Evolutionary conservation across 2,113 vertebrate species (phyloP), one percentile per base, ranked within the genome.

Genomic region (Ursus arctos): DNA sequence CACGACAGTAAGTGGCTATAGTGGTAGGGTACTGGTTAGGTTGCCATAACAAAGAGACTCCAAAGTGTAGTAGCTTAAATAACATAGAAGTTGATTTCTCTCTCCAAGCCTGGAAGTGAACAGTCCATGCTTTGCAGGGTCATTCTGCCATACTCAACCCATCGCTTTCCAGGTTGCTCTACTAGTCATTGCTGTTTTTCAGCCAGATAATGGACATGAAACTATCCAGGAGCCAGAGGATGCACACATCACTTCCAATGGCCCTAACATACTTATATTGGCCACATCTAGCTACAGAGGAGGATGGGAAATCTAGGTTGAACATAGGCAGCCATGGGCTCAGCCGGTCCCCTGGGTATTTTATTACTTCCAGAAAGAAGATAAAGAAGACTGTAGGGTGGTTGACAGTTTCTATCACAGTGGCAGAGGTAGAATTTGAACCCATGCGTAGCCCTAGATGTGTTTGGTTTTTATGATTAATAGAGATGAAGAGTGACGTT

Each of bases 51-150:
- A 96, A 49, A 76, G 65, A 91, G 53, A 95, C 3, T 85, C 43
- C 31, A 47, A 31, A 88, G 8, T 67, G 7, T 14, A 76, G 63
- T 85, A n/a, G 33, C 57, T 81, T 33, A 51, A 71, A 47, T 40
- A 89, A 91, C 33, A 84, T 31, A 51, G 40, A 96, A 65, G 43
- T 69, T 9, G 61, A 33, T 97, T 90, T 96, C 28, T 55, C 28
- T 63, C n/a, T 71, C 13, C 67, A 93, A 88, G 55, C 15, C 7
- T 55, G 40, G 31, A 84, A 86, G 2, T 91, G 67, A 83, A 59
- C 11, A 43, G 49, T 55, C n/a, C 16, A 0, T 31, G 26, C 36
- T 43, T 51, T 2, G 12, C 31, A 11, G 15, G 24, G 19, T 85
- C 19, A 6, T 84, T 91, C 43, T 91, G 33, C 9, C 21, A 61